Base-by-base conservation (phyloP, 53 echinoderm and acorn worm genomes). In the Glandiceps talaboti region DNA sequence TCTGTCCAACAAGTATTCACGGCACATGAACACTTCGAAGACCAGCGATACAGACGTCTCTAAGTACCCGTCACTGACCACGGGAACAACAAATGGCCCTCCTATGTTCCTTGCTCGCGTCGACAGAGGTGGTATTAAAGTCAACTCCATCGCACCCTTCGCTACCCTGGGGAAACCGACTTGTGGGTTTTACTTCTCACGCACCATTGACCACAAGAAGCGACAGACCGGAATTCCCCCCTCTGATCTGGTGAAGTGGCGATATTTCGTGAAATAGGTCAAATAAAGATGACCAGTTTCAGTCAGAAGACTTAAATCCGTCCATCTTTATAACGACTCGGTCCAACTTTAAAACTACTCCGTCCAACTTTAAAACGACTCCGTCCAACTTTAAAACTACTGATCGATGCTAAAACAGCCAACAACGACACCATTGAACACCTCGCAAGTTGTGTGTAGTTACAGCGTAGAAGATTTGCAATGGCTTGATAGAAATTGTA, bases 121-220 rank as follows among this genome's bases (percentile, higher is more conserved):
- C 29, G 75, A 74, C 74, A 83, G 76, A 72, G 87, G 92, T 1
- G 92, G 92, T 1, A 85, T 92, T 78, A 85, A 85, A 33, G 80
- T 92, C n/a, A 97, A 97, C 76, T 97, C 97, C 1, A 87, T 97
- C 30, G 97, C 97, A 28, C 97, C 97, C 1, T 97, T 97, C 76
- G 83, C 97, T 10, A 97, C 97, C 64, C 82, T 87, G 30, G 83
- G 85, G 77, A 97, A 97, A 73, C 93, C 97, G 0, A 97, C 92
- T 0, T 97, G 97, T 32, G 97, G 97, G 1, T 92, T 77, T 73
- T 97, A 90, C 81, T 97, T 97, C 81, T 97, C 97, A 26, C 85
- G 93, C 0, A 27, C 30, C 14, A 97, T 92, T 0, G 93, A 97
- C 77, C 84, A 97, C 87, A 97, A 93, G 88, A 97, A 97, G 30